phyloP scores from a whole-genome alignment of 1,140 invertebrate species.

The Sarcophaga bullata region DNA sequence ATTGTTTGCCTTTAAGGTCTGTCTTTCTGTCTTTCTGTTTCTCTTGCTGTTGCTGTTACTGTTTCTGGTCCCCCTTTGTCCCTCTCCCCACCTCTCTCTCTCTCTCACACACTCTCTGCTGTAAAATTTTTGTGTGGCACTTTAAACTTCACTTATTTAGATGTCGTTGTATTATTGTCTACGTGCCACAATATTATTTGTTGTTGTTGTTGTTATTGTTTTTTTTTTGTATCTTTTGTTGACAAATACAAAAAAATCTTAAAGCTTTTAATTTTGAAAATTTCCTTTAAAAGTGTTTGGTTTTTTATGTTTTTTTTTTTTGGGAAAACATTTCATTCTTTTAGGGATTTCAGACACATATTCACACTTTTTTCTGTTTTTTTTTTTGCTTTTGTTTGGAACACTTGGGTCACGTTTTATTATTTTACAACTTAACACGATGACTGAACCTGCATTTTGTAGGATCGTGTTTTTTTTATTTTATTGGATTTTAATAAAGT shows the following conservation, averaged over 20 bases:
- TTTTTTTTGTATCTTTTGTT: background rate
- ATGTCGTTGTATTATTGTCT: background rate
- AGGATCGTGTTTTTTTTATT: too few species aligned
- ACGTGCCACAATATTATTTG: background rate
- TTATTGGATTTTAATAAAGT: too few species aligned
- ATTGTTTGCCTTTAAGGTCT: constrained; percentile 6
- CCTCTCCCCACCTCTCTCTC: too few species aligned
- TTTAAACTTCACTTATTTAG: background rate
- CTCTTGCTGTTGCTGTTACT: too few species aligned
- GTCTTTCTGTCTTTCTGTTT: too few species aligned
- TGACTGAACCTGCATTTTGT: background rate
- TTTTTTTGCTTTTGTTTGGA: background rate
- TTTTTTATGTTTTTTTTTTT: too few species aligned
- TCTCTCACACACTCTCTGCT: too few species aligned
- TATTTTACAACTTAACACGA: constrained; percentile 9
- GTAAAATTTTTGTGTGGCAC: background rate
- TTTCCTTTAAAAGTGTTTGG: too few species aligned
- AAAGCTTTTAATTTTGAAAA: too few species aligned
- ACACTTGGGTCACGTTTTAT: constrained; percentile 13
- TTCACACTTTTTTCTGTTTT: background rate
- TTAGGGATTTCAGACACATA: too few species aligned
- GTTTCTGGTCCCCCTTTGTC: background rate
- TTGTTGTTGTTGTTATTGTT: background rate
- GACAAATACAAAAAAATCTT: too few species aligned
- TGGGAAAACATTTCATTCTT: too few species aligned